These are phyloP conservation scores for Melipona bicolor DNA, from an alignment of 2,888 invertebrate species.

Conservation along the genomic window DNA sequence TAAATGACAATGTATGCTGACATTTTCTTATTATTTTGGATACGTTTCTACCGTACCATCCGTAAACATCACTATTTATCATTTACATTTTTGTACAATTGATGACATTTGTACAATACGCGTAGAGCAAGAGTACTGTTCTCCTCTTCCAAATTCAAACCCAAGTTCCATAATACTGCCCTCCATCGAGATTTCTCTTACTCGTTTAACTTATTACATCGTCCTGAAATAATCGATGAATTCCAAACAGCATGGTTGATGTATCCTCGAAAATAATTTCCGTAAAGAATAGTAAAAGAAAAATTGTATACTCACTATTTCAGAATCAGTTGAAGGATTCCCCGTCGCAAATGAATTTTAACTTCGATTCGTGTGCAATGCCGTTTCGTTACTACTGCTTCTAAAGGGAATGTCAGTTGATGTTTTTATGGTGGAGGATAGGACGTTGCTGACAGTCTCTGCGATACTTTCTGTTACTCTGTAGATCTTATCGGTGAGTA, in stretches of 20 bases:
- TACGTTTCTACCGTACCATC: neutral
- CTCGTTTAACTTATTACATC: neutral
- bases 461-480: conserved; percentile 73
- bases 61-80: neutral
- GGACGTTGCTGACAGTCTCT: conserved; percentile 67
- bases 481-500: conserved; percentile 67
- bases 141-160: conserved; percentile 1
- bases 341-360: conserved; percentile 30
- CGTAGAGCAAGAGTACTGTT: conserved; percentile 23
- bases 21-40: neutral
- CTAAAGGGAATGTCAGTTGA: neutral
- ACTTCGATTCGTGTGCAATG: conserved; percentile 23
- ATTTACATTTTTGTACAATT: conserved; percentile 1
- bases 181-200: neutral
- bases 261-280: conserved; percentile 38
- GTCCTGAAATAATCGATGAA: neutral
- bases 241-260: conserved; percentile 13
- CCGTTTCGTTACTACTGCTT: conserved; percentile 25
- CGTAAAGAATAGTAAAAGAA: conserved; percentile 22
- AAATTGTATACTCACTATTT: neutral
- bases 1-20: conserved; percentile 13
- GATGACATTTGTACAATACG: neutral
- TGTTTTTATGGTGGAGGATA: conserved; percentile 64
- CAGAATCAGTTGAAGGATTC: conserved; percentile 5
- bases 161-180: conserved; percentile 34